Conservation (phyloP, 2,888 invertebrate species). For the Lasioglossum lativentre region DNA sequence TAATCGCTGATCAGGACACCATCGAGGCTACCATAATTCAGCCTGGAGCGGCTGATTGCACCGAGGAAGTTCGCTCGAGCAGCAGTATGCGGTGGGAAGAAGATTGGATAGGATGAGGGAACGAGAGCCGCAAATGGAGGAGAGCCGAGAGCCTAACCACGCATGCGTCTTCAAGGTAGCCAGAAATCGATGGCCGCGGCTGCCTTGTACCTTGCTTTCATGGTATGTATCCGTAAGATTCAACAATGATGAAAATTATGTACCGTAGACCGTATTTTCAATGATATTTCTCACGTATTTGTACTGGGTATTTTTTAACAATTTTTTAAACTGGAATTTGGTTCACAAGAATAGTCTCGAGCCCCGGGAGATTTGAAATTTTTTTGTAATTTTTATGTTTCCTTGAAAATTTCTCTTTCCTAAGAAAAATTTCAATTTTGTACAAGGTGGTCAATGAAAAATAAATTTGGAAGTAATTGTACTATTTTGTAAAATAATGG, state of each 20-base stretch:
- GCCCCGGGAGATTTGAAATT: background rate
- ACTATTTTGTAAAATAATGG: background rate
- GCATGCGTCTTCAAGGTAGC: slow-evolving; percentile 68
- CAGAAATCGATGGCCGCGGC: slow-evolving; percentile 80
- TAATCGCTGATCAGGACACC: slow-evolving; percentile 10
- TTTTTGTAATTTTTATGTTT: background rate
- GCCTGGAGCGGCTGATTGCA: background rate
- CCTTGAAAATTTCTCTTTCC: background rate
- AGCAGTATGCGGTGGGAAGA: background rate
- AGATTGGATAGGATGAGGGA: slow-evolving; percentile 16
- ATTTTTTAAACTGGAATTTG: background rate
- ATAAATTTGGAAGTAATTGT: background rate
- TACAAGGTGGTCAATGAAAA: background rate
- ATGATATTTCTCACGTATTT: no score
- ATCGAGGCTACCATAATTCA: slow-evolving; percentile 9
- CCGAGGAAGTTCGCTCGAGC: background rate
- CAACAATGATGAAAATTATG: background rate
- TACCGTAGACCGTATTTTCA: background rate
- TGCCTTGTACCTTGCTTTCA: slow-evolving; percentile 30
- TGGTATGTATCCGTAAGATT: background rate
- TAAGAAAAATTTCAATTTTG: background rate
- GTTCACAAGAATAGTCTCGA: background rate
- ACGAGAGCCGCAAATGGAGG: slow-evolving; percentile 24
- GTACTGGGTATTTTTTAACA: background rate
- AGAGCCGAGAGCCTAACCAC: slow-evolving; percentile 45